Base-by-base conservation (phyloP, 2,113 vertebrate species). In the Nerophis lumbriciformis region DNA sequence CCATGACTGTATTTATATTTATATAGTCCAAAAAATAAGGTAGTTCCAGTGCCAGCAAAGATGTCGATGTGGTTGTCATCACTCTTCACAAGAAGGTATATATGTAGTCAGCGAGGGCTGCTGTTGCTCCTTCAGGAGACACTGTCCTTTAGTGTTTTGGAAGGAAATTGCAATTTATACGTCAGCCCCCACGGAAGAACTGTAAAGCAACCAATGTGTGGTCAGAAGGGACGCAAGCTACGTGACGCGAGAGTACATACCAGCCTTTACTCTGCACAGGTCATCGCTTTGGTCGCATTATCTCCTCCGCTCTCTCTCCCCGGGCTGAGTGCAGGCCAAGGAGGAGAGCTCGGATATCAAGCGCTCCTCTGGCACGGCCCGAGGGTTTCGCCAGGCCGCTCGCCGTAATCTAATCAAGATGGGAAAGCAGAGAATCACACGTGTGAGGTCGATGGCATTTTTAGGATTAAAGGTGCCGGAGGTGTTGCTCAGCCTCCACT, bases 361-460 rank as follows among this genome's bases (percentile, higher is more conserved):
- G 75, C 62, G 44, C 83, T 88, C 83, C 73, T 87, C 79, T 51
- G 73, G 85, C 85, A 67, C 80, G 86, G 77, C 84, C 81, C 77
- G 76, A 81, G 85, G 85, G 87, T 88, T 88, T 89, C 88, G 87
- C 83, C 88, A 85, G 78, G 64, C 68, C 71, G 78, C 80, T 87
- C 79, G 80, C 77, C 88, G 87, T 90, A 88, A 92, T 89, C 88
- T 88, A 85, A 88, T 90, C 82, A 84, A 89, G 86, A 84, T 75
- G 80, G 66, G 68, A 83, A 60, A 65, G 69, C 73, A 82, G 70
- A 77, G 63, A 73, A 59, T 48, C 62, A 51, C 75, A 54, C 59
- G 73, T 60, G 65, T 53, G 61, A 59, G 54, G 36, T 47, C 51
- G 58, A 38, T 53, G 16, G 61, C 49, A 58, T 53, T 50, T 45